Percentiles rank a stretch among this genome's conserved stretches.
Evolutionary conservation across 2,113 vertebrate genomes (phyloP).

Genomic region (Lophotis ruficrista): DNA sequence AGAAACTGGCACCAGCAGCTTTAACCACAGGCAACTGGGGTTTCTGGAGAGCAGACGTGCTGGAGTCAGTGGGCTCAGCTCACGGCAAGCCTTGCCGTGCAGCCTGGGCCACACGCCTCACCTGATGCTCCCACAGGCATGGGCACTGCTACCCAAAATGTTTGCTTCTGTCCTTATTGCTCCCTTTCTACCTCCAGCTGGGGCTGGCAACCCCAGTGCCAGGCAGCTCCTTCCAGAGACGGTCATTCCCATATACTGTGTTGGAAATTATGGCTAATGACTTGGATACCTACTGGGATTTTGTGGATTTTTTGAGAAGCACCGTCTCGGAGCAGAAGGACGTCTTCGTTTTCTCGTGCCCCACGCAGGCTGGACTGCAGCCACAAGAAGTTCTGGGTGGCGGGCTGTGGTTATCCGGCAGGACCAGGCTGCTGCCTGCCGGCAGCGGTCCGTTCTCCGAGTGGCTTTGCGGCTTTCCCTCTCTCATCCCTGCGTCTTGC

Average conservation of each 20-base stretch:
- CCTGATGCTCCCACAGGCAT: accelerated
- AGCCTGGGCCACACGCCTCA: neutral
- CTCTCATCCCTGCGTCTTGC: neutral
- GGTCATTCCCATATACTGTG: accelerated
- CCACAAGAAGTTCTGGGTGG: conserved; percentile 53
- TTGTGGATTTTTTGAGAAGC: conserved; percentile 70
- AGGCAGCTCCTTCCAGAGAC: neutral
- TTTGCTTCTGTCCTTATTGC: neutral
- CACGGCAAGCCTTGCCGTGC: neutral
- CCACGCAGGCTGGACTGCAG: conserved; percentile 69
- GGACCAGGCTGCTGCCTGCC: neutral
- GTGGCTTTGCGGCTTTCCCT: conserved; percentile 32
- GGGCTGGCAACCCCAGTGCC: neutral
- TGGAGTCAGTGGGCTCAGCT: accelerated
- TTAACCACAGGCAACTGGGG: accelerated
- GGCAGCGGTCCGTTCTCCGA: neutral
- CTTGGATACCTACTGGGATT: conserved; percentile 74
- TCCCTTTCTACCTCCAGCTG: neutral
- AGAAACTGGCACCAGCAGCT: neutral
- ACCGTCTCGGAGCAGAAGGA: conserved; percentile 68
- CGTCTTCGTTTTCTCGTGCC: conserved; percentile 63
- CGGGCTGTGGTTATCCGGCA: conserved; percentile 48
- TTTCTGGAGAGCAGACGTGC: neutral
- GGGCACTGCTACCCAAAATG: neutral
- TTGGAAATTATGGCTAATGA: neutral